Conservation (phyloP, 2,888 invertebrate genomes). For the Osedax frankpressi region DNA sequence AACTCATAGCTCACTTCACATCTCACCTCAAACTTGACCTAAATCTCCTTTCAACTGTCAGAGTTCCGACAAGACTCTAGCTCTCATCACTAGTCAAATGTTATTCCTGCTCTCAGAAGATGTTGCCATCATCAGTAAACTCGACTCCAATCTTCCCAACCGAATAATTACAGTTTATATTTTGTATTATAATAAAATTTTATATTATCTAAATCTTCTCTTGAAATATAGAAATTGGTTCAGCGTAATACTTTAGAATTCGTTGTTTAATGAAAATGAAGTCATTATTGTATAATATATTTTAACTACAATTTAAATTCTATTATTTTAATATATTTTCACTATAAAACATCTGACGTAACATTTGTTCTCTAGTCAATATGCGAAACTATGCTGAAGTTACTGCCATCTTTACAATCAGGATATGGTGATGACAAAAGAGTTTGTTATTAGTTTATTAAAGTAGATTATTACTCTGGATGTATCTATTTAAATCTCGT, state of each 20-base stretch:
- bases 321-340: neutral
- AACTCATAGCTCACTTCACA: no score
- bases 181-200: conserved; percentile 53
- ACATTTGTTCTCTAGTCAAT: conserved; percentile 15
- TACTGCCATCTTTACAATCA: conserved; percentile 47
- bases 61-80: conserved; percentile 67
- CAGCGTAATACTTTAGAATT: no score
- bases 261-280: no score
- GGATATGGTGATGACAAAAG: conserved; percentile 55
- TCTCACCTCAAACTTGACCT: no score
- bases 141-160: conserved; percentile 51
- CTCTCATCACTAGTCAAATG: conserved; percentile 71
- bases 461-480: no score
- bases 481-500: no score
- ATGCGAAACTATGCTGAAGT: conserved; percentile 48
- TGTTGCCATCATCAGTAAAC: conserved; percentile 43
- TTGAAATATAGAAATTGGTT: no score
- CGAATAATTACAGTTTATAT: neutral
- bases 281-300: no score
- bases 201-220: no score
- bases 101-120: conserved; percentile 67
- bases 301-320: no score
- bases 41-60: no score
- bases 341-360: neutral
- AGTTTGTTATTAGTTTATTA: no score